These are phyloP conservation scores for Egretta garzetta DNA, from an alignment of 2,113 vertebrate species.

Conservation along the genomic window DNA sequence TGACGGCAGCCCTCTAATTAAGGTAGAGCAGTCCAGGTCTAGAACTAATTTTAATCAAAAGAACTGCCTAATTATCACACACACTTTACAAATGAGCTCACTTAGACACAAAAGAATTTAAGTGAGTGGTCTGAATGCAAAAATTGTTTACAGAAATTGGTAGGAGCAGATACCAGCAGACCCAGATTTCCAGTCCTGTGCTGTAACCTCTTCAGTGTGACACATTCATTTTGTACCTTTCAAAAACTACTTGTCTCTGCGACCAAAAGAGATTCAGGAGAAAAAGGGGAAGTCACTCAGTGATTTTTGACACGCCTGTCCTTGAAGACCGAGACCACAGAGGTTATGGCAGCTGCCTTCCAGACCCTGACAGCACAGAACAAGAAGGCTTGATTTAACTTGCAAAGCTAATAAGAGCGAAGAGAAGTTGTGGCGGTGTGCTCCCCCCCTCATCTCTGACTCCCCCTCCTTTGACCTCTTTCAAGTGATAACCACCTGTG, in stretches of 20 bases:
- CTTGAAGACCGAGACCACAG: neutral
- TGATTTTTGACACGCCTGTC: neutral
- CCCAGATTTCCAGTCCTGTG: neutral
- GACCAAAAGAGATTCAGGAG: neutral
- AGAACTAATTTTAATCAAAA: neutral
- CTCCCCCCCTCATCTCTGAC: no score
- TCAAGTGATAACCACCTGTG: no score
- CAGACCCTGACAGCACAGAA: neutral
- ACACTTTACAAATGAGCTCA: neutral
- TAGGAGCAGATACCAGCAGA: neutral
- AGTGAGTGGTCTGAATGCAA: neutral
- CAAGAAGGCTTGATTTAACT: neutral
- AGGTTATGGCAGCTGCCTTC: neutral
- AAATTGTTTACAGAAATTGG: neutral
- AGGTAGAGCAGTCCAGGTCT: neutral
- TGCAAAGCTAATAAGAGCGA: neutral
- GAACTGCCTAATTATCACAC: neutral
- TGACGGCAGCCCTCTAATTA: neutral
- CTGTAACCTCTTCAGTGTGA: neutral
- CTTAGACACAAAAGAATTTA: neutral
- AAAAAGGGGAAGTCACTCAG: neutral
- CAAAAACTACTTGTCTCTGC: neutral
- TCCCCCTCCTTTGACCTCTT: no score
- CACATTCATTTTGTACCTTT: neutral
- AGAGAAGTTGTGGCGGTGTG: no score